Base-by-base conservation (phyloP, 2,797 vertebrate genomes). In the Chloroceryle inda region DNA sequence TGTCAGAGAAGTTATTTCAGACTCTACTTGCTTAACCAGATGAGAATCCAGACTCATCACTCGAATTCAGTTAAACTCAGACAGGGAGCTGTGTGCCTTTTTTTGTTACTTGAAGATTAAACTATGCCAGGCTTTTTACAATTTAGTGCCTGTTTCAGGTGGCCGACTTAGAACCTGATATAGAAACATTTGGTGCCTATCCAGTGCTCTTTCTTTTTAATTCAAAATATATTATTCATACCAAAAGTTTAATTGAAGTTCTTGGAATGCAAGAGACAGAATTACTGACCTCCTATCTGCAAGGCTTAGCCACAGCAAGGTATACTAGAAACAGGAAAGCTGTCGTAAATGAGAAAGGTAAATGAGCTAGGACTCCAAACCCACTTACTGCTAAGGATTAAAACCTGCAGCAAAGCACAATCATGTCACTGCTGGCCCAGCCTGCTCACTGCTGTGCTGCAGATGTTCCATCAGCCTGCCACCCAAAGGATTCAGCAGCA, bases 191-290 rank as follows among this genome's bases (percentile, higher is more conserved):
- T 55, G 49, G 29, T 59, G 38, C 69, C 47, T 90, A 27, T 29
- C 31, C 35, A 89, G 19, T 24, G 15, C 21, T 79, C 15, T 75
- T 40, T 15, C 40, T 5, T 40, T 40, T 40, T 62, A 66, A 81
- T 81, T 93, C 76, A 90, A 76, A 90, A 84, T 88, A 19, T 9
- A 69, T 84, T 92, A 78, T 67, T 88, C 66, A 76, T 16, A 86
- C 16, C 40, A 73, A 33, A 92, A 96, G 21, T 88, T 89, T 81
- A 93, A 88, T 7, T 71, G 11, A 91, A 85, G 74, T 72, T 31
- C 11, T 23, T 62, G 64, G 62, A 53, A 93, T 21, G 45, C 55
- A 86, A 31, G 63, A 47, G 42, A 74, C 3, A 45, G 42, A 82
- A 17, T 72, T 77, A 38, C 59, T 44, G 68, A 75, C 38, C 69